phyloP scores from a whole-genome alignment of 2,797 vertebrate species.

The Poeciliopsis presidionis region DNA sequence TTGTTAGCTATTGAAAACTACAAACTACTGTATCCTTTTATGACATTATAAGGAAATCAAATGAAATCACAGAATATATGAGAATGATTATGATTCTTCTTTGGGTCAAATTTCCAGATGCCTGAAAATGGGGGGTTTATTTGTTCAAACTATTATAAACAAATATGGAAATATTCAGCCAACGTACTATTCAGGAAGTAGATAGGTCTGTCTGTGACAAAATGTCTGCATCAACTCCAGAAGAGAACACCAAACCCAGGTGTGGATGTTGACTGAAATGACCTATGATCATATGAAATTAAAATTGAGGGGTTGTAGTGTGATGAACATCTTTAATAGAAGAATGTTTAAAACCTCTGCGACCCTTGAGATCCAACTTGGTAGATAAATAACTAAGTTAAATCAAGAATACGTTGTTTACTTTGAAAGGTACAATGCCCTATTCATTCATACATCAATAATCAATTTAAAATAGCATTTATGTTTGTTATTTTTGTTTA shows the following conservation, averaged over 20 bases:
- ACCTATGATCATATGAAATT: neutral
- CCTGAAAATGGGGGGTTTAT: neutral
- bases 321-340: neutral
- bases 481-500: constrained; percentile 5
- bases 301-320: neutral
- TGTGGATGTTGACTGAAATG: neutral
- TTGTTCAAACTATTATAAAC: neutral
- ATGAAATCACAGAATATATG: neutral
- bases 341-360: neutral
- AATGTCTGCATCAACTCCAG: neutral
- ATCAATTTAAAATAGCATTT: constrained; percentile 10
- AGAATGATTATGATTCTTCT: neutral
- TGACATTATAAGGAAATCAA: neutral
- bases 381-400: neutral
- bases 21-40: neutral
- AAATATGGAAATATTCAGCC: neutral
- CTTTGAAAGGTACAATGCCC: neutral
- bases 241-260: neutral
- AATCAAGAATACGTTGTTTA: neutral
- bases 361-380: neutral
- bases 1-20: neutral
- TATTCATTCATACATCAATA: neutral
- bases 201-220: neutral
- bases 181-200: neutral
- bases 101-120: neutral